Conservation (phyloP, 2,888 invertebrate species). For the Cataglyphis altisquamis region DNA sequence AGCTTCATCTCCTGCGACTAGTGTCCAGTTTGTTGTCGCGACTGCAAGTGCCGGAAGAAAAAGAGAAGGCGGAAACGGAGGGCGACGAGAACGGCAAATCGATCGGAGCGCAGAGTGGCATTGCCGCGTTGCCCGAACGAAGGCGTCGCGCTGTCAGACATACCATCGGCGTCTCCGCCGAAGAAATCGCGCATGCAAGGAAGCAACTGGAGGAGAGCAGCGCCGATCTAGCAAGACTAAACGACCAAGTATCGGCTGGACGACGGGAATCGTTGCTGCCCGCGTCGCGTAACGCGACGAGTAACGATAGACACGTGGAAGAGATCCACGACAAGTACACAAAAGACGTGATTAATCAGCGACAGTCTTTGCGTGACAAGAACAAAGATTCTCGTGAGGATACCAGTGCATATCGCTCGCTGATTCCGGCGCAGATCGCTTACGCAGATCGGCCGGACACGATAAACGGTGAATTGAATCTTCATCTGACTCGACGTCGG, state of each 20-base stretch:
- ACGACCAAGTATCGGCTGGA: background rate
- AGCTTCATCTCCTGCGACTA: constrained; percentile 89
- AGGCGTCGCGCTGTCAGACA: constrained; percentile 90
- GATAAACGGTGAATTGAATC: constrained; percentile 37
- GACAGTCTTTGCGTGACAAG: constrained; percentile 81
- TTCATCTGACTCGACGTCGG: constrained; percentile 27
- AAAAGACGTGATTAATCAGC: constrained; percentile 84
- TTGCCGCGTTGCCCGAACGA: constrained; percentile 82
- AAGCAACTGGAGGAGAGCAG: constrained; percentile 90
- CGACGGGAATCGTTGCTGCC: background rate
- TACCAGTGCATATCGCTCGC: constrained; percentile 10
- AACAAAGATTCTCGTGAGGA: constrained; percentile 67
- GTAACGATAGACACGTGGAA: constrained; percentile 62
- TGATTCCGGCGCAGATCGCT: constrained; percentile 6
- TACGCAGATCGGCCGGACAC: background rate
- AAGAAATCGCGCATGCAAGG: constrained; percentile 93
- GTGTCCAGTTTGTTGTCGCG: constrained; percentile 91
- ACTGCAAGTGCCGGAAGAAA: constrained; percentile 83
- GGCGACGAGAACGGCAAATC: constrained; percentile 67
- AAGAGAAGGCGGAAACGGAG: constrained; percentile 79
- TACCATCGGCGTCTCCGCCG: constrained; percentile 94
- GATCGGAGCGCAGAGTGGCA: constrained; percentile 81
- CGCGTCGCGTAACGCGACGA: background rate
- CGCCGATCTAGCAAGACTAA: constrained; percentile 18
- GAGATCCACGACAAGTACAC: constrained; percentile 80